These are phyloP conservation scores for Varecia variegata DNA, from an alignment of 2,797 vertebrate genomes.

Conservation along the genomic window DNA sequence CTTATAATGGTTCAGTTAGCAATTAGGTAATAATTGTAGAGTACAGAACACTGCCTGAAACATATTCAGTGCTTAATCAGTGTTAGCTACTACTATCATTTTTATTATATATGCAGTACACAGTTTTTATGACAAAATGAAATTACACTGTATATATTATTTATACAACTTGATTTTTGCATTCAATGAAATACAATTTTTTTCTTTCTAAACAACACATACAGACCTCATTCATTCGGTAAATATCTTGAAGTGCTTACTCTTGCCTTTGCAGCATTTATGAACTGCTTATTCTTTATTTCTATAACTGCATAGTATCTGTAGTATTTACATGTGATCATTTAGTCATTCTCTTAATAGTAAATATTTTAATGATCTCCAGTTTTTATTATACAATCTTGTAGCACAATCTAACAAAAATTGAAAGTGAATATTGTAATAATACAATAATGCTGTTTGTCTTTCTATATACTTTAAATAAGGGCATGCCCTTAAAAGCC, in stretches of 20 bases:
- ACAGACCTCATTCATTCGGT: background rate
- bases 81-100: background rate
- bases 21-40: background rate
- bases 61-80: background rate
- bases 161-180: background rate
- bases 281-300: background rate
- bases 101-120: background rate
- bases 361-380: background rate
- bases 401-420: background rate
- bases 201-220: background rate
- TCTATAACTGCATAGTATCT: background rate
- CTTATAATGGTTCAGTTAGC: background rate
- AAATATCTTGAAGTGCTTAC: background rate
- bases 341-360: background rate
- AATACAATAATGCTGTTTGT: background rate
- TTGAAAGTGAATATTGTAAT: background rate
- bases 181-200: background rate
- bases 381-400: background rate
- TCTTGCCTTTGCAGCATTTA: background rate
- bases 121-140: background rate
- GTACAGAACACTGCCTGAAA: background rate
- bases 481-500: background rate
- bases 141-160: background rate
- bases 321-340: background rate
- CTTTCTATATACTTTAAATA: background rate